Evolutionary conservation across 2,888 invertebrate genomes (phyloP).

Genomic region (Spatulosminthurus flaviceps): DNA sequence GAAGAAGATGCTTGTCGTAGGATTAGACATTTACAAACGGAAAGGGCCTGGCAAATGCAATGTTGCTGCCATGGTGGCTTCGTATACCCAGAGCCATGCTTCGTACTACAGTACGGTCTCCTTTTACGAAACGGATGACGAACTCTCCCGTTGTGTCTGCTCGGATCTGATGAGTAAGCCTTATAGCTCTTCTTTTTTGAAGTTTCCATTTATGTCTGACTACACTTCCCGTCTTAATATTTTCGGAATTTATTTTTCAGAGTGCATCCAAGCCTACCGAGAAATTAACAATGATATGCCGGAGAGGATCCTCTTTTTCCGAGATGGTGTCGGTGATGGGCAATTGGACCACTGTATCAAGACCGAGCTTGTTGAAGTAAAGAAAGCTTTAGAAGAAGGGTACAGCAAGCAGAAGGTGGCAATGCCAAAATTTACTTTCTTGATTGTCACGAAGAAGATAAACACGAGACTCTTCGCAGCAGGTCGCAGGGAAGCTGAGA

Average conservation of each 20-base stretch:
- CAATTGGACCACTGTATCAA: conserved; percentile 80
- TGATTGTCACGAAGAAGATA: conserved; percentile 89
- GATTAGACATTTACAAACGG: conserved; percentile 55
- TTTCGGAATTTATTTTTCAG: conserved; percentile 58
- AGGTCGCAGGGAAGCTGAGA: conserved; percentile 56
- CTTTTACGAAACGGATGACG: conserved; percentile 33
- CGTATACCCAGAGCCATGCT: conserved; percentile 41
- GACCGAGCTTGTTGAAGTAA: conserved; percentile 74
- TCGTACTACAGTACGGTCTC: conserved; percentile 52
- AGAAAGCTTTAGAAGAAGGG: not conserved
- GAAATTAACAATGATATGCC: conserved; percentile 71
- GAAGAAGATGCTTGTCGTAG: conserved; percentile 59
- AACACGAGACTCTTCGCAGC: conserved; percentile 67
- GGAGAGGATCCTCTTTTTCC: conserved; percentile 79
- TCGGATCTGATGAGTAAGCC: conserved; percentile 51
- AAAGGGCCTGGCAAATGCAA: conserved; percentile 41
- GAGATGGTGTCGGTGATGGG: conserved; percentile 95
- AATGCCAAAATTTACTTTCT: conserved; percentile 72
- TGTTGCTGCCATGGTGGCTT: conserved; percentile 57
- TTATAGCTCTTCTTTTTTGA: conserved; percentile 1
- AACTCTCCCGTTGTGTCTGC: conserved; percentile 46
- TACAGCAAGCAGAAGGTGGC: not conserved
- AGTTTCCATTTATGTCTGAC: not conserved
- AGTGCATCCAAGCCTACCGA: conserved; percentile 70
- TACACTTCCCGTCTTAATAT: not conserved